Base-by-base conservation (phyloP, 1,140 invertebrate genomes). In the Ladona fulva region DNA sequence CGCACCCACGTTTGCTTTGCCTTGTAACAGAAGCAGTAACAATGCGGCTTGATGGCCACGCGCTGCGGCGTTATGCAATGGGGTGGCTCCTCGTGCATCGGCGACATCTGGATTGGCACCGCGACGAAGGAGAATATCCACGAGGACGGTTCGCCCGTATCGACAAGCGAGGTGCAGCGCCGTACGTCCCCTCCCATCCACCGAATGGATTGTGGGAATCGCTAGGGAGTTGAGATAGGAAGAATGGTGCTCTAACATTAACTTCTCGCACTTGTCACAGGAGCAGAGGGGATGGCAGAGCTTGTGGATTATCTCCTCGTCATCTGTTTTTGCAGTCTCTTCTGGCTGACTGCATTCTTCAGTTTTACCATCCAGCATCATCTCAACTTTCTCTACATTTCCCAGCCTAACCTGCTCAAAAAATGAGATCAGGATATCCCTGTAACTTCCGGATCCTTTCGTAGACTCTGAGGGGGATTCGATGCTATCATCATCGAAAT, bases 11-110 rank as follows among this genome's bases (percentile, higher is more conserved):
- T 90, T 85, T 74, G 89, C 87, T 81, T 89, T 87, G 76, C 88
- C 87, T 82, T 93, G 90, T 24, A 93, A 80, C 73, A 82, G 52
- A 37, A 94, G 81, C 24, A 93, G 82, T 12, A 94, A 84, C 77
- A 94, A 82, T n/a, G 91, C 89, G 86, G 93, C 93, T 82, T 95
- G 93, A 84, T 93, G 90, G 1, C 94, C 94, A 82, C 90, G 88
- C 25, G 89, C 85, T 74, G 91, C 89, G 10, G 93, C 91, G 83
- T 92, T 91, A 84, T 95, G 94, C 10, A 95, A 83, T 6, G 93
- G 89, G 22, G 92, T 91, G 24, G 88, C 88, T 22, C 92, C 91
- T 80, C 90, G 90, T 52, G 88, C 88, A 83, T 95, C 93, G 66
- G 87, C 87, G 16, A 88, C 87, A 85, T 92, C 89, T 11, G 91